Base-by-base conservation (phyloP, 2,888 invertebrate genomes). In the Leptinotarsa juncta region DNA sequence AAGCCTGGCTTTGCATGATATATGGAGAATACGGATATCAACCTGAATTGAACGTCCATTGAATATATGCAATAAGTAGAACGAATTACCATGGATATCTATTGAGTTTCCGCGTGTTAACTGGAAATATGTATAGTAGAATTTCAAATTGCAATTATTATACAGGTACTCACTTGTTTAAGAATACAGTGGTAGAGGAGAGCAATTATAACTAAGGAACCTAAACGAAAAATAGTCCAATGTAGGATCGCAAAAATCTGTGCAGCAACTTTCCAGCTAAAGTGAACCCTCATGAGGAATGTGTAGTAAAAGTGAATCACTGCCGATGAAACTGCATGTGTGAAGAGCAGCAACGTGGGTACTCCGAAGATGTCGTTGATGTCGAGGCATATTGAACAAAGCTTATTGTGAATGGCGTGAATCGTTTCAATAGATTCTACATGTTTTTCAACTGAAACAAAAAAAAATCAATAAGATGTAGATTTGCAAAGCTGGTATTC, bases 301-400 rank as follows among this genome's bases (percentile, higher is more conserved):
- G 32, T 42, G 20, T 32, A 53, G 20, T 71, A 65, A 4, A 71
- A 32, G 3, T 65, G 53, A 18, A 53, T 26, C 16, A 71, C 71
- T 18, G 53, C 55, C 48, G 66, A 49, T 14, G 55, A 20, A n/a
- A 71, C n/a, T 32, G 50, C 26, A 48, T 71, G 50, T 20, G 53
- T 23, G 42, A 32, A 71, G 3, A 71, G 50, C 5, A 71, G 18
- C n/a, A 71, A 53, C 15, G 66, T 71, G 18, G 48, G 71, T 48
- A 71, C n/a, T 12, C 65, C 66, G 48, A 71, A 71, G 26, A 71
- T 55, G 16, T 66, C 32, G 42, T 65, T 71, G 18, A 71, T 50
- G 23, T 71, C 66, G 5, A 65, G 32, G 32, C 65, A 71, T 65
- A 65, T 48, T 20, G 53, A 48, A 55, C 71, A 71, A 16, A 71